Evolutionary conservation across 2,888 invertebrate genomes (phyloP).

Genomic region (Cancer borealis): DNA sequence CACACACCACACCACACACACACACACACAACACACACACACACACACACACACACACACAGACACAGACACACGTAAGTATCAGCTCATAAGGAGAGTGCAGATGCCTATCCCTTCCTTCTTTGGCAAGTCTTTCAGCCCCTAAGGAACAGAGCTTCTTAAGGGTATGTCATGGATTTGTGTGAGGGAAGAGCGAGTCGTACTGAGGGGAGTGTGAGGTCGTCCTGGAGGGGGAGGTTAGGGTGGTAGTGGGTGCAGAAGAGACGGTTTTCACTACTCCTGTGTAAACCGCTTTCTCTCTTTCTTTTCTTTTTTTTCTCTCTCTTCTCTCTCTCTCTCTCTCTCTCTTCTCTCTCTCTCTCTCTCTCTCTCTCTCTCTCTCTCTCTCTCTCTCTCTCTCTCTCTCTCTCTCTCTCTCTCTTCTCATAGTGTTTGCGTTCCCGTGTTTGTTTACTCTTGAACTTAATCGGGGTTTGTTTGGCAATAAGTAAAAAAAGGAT

Average conservation of each 20-base stretch:
- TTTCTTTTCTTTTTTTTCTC: neutral
- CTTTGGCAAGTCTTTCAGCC: neutral
- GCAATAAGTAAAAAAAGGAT: neutral
- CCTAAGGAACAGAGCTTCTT: neutral
- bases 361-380: slow-evolving; percentile 20
- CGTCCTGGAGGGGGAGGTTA: neutral
- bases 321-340: neutral
- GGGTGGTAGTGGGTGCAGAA: neutral
- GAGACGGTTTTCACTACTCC: neutral
- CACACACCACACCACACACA: slow-evolving; percentile 17
- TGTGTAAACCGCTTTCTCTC: neutral
- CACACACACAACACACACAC: slow-evolving; percentile 20
- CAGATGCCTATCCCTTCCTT: neutral
- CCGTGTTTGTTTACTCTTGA: neutral
- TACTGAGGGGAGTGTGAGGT: neutral
- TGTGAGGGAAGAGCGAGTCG: slow-evolving; percentile 19
- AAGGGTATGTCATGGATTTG: neutral
- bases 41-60: neutral
- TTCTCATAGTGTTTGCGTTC: neutral
- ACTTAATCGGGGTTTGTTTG: neutral
- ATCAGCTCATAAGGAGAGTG: slow-evolving; percentile 20
- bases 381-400: slow-evolving; percentile 18
- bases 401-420: too few relatives aligned
- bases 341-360: slow-evolving; percentile 17
- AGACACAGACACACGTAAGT: neutral